Percentiles rank a stretch among this genome's conserved stretches.
Conservation (phyloP, 2,888 invertebrate species). For the Operophtera brumata region DNA sequence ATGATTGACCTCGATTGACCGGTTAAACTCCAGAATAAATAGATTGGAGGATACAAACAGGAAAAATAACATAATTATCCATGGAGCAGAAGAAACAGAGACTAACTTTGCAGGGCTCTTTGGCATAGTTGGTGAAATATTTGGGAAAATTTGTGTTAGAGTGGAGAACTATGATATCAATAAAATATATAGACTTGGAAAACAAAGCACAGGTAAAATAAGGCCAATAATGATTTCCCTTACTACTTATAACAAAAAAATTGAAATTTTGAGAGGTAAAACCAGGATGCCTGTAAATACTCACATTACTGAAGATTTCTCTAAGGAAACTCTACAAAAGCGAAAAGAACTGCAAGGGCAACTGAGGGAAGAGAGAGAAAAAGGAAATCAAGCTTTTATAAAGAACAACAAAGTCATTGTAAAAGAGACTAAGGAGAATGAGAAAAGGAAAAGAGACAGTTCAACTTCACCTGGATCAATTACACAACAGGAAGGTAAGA, state of each 20-base stretch:
- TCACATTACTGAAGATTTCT: constrained; percentile 23
- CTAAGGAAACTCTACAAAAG: constrained; percentile 19
- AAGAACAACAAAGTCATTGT: background rate
- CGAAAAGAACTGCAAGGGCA: background rate
- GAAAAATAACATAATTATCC: constrained; percentile 22
- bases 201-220: constrained; percentile 10
- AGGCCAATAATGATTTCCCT: constrained; percentile 21
- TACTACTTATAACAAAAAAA: constrained; percentile 12
- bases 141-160: background rate
- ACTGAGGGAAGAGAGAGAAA: background rate
- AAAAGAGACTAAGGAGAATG: background rate
- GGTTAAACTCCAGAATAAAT: constrained; percentile 14
- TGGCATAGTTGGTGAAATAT: background rate
- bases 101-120: constrained; percentile 4
- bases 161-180: background rate
- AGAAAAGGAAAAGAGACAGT: background rate
- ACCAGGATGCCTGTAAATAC: constrained; percentile 10
- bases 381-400: background rate
- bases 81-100: constrained; percentile 23
- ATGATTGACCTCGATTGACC: no score
- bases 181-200: constrained; percentile 16
- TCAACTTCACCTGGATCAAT: background rate
- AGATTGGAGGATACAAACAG: constrained; percentile 13
- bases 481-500: no score
- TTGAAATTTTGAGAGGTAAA: constrained; percentile 20